Base-by-base conservation (phyloP, 1,140 invertebrate genomes). In the Lasaia peninsularis region DNA sequence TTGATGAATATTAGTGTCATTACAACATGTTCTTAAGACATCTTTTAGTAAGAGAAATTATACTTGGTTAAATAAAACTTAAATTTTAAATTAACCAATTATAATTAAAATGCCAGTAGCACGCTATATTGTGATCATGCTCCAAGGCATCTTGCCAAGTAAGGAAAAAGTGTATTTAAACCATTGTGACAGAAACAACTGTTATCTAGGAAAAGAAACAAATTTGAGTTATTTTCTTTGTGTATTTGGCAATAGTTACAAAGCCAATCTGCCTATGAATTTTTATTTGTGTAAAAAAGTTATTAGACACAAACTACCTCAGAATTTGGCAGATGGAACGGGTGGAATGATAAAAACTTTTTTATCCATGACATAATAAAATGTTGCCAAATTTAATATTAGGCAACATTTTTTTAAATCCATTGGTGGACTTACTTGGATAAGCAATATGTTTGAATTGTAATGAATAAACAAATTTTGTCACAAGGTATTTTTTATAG, bases 281-380 rank as follows among this genome's bases (percentile, higher is more conserved):
- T 51, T 54, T 55, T 62, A 48, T 33, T 61, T 59, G 28, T 40
- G 53, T 52, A 14, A 64, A 74, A 58, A 66, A 52, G 60, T 64
- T 66, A 52, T 49, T 56, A 60, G 67, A 69, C 67, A 73, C 61
- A 60, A 68, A 44, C 80, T 85, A 85, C 81, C 81, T 83, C 81
- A 83, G 62, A 63, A 68, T 78, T 81, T 78, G 78, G 78, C 77
- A 80, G 78, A 78, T 74, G 65, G 67, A 69, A 62, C 58, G 18
- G 28, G 18, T 34, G 44, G 28, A 21, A 58, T 59, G 49, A n/a
- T 53, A 7, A 59, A n/a, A 32, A 49, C 51, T 54, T 62, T 60
- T 53, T 51, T 59, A 54, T 44, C 32, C 44, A 58, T 61, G 63
- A 68, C 58, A 65, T 37, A 34, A 1, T 18, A 8, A 40, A 40